These are phyloP conservation scores for Sarcophaga rosellei DNA, from an alignment of 2,888 invertebrate genomes.

Conservation along the genomic window DNA sequence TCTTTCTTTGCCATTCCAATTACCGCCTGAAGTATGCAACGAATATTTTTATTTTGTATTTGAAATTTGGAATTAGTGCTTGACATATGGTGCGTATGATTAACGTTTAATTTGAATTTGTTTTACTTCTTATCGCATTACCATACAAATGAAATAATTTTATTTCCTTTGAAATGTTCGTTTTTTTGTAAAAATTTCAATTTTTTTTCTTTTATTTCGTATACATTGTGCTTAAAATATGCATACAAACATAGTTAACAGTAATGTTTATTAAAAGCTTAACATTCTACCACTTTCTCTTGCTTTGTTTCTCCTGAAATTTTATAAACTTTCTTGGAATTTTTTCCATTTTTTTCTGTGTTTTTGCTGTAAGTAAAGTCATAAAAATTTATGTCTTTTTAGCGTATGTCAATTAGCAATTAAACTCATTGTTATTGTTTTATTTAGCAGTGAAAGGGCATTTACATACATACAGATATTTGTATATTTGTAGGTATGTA, in stretches of 20 bases:
- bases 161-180: slow-evolving; percentile 12
- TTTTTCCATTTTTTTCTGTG: neutral
- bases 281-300: neutral
- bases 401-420: slow-evolving; percentile 59
- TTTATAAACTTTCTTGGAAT: neutral
- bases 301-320: neutral
- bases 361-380: slow-evolving; percentile 45
- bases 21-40: neutral
- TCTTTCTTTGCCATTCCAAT: neutral
- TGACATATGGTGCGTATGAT: slow-evolving; percentile 59
- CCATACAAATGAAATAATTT: slow-evolving; percentile 57
- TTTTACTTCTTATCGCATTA: slow-evolving; percentile 34
- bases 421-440: slow-evolving; percentile 54
- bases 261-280: slow-evolving; percentile 50
- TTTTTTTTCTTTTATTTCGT: slow-evolving; percentile 44
- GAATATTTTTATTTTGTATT: neutral
- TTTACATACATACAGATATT: neutral
- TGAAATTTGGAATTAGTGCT: slow-evolving; percentile 23
- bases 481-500: neutral
- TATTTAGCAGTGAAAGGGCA: neutral
- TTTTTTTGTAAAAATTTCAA: slow-evolving; percentile 26
- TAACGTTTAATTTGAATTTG: slow-evolving; percentile 51
- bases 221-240: slow-evolving; percentile 52
- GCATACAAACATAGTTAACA: neutral
- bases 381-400: slow-evolving; percentile 59